Base-by-base conservation (phyloP, 2,888 invertebrate species). In the Torymus texanus region DNA sequence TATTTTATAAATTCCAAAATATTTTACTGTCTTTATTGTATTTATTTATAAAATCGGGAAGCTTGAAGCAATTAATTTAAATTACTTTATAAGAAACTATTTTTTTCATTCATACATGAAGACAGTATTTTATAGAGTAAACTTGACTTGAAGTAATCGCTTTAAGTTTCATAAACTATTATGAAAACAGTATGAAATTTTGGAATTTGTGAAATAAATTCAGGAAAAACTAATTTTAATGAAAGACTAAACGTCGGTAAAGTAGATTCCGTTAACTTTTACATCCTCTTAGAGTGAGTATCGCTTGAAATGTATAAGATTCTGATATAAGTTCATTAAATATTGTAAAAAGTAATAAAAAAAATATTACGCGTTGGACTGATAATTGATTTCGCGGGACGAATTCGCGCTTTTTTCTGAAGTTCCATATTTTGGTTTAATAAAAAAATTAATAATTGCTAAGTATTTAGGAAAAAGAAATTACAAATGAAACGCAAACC, bases 351-450 rank as follows among this genome's bases (percentile, higher is more conserved):
- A 73, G 67, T 59, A 41, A 59, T 41, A 68, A 55, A 71, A 75
- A 66, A 70, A 18, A 29, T 76, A 62, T 16, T 68, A 76, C 56
- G 67, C 63, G 50, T 65, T 78, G 51, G 59, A 81, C 78, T 78
- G 75, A 73, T 70, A 65, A 75, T 75, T 78, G 59, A 78, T 78
- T 78, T 78, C 63, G 73, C 78, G 73, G 73, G 75, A 68, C 68
- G 71, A 81, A 78, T 75, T 73, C 63, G 71, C 71, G 56, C 56
- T 51, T 66, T 58, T 74, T 8, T 41, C 61, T 61, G 24, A 66
- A 72, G 14, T 62, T 41, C 67, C 55, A 21, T 63, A 24, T 51
- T 70, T 70, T 68, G 56, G 41, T 13, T 41, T 4, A 51, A 65
- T 73, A 63, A 75, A 56, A 70, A 53, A 53, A 55, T 65, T 21